These are phyloP conservation scores for Plutomurus gul DNA, from an alignment of 1,140 invertebrate genomes.

Conservation along the genomic window DNA sequence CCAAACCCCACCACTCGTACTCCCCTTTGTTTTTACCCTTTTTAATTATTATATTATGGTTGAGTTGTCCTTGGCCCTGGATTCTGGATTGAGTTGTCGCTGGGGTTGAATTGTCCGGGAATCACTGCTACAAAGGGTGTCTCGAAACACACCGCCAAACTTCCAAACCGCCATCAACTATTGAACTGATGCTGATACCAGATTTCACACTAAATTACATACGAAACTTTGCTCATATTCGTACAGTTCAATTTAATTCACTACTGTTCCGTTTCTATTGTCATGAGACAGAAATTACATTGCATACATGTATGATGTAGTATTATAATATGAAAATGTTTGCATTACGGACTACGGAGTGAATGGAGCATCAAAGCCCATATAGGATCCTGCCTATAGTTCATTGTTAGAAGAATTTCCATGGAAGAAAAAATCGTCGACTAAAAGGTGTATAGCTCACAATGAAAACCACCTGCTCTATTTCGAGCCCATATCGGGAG, in stretches of 20 bases:
- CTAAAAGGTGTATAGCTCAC: background rate
- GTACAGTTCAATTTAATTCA: background rate
- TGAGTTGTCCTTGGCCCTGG: too few relatives aligned
- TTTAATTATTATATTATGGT: too few relatives aligned
- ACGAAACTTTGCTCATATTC: background rate
- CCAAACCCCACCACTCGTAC: too few relatives aligned
- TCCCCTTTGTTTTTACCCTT: too few relatives aligned
- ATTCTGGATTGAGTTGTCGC: too few relatives aligned
- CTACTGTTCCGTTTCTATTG: background rate
- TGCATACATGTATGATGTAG: background rate
- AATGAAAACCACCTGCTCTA: constrained; percentile 4
- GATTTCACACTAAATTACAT: too few relatives aligned
- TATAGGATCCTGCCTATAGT: background rate
- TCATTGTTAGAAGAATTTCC: background rate
- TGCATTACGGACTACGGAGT: background rate
- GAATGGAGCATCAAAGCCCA: too few relatives aligned
- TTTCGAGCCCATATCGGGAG: background rate
- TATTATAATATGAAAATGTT: background rate
- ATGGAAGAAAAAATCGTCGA: background rate
- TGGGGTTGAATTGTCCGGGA: too few relatives aligned
- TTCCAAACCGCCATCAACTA: too few relatives aligned
- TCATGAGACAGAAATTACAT: background rate
- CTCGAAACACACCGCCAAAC: background rate
- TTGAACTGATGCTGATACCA: too few relatives aligned
- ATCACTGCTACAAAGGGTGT: too few relatives aligned